Conservation (phyloP, 2,113 vertebrate genomes). For the Cyprinus carpio region DNA sequence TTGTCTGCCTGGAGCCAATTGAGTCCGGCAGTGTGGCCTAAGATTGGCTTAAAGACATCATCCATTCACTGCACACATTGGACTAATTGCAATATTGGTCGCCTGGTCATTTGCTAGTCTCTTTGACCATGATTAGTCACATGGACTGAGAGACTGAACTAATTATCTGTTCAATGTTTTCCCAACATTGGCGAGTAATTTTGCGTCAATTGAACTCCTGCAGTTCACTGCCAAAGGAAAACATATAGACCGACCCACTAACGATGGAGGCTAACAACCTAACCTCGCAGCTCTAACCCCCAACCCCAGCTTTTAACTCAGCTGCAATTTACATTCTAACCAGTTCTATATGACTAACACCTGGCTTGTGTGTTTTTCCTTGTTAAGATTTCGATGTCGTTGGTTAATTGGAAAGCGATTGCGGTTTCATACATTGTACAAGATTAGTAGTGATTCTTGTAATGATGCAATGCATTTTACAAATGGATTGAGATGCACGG, state of each 20-base stretch:
- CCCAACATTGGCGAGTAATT: conserved; percentile 60
- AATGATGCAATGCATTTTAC: not conserved
- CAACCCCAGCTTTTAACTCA: conserved; percentile 64
- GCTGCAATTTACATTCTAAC: conserved; percentile 68
- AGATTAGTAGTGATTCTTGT: not conserved
- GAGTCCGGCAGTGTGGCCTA: conserved; percentile 38
- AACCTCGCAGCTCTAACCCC: conserved; percentile 45
- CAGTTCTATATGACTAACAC: conserved; percentile 65
- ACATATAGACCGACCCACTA: conserved; percentile 57
- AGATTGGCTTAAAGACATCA: conserved; percentile 52
- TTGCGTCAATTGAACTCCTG: conserved; percentile 62
- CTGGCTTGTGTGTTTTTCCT: conserved; percentile 58
- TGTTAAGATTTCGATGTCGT: conserved; percentile 62
- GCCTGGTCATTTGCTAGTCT: conserved; percentile 49
- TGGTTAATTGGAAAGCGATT: not conserved
- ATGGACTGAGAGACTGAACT: conserved; percentile 56
- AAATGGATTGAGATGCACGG: conserved; percentile 15
- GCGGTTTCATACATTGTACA: not conserved
- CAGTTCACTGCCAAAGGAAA: conserved; percentile 60
- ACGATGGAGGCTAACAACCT: conserved; percentile 54
- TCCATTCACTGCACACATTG: conserved; percentile 52
- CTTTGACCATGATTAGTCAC: conserved; percentile 57
- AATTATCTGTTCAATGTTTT: conserved; percentile 64
- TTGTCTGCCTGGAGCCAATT: conserved; percentile 38
- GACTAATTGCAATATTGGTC: conserved; percentile 62